Evolutionary conservation across 92 coral and sea anemone species (phyloP).

Genomic region (Pocillopora meandrina): DNA sequence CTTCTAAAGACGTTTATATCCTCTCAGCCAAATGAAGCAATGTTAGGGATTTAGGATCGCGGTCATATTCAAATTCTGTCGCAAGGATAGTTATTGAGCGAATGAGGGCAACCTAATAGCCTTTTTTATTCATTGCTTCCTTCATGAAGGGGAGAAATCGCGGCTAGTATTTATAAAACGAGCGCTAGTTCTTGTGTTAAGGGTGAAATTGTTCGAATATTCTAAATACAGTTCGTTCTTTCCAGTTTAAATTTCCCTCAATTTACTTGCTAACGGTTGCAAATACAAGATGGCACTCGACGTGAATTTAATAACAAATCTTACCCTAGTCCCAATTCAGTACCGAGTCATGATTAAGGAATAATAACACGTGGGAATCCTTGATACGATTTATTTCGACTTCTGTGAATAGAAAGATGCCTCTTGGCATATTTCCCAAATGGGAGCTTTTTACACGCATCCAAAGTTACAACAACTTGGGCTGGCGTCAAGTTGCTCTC

Average conservation of each 20-base stretch:
- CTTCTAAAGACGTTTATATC: background rate
- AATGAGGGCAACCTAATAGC: background rate
- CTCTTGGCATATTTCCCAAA: slow-evolving; percentile 25
- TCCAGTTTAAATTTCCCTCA: too few species aligned
- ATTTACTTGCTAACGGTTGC: too few species aligned
- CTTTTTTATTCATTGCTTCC: background rate
- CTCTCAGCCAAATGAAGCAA: background rate
- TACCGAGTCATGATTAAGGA: background rate
- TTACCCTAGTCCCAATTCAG: too few species aligned
- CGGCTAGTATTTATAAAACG: background rate
- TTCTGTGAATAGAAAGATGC: background rate
- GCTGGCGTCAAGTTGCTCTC: slow-evolving; percentile 39
- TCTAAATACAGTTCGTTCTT: slow-evolving; percentile 7
- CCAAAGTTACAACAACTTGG: background rate
- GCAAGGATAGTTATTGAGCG: background rate
- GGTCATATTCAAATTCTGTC: background rate
- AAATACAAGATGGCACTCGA: too few species aligned
- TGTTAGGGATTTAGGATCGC: slow-evolving; percentile 19
- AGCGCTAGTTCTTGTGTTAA: background rate
- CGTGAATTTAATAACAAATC: too few species aligned
- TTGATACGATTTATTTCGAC: background rate
- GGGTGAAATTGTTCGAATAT: background rate
- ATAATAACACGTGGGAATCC: background rate
- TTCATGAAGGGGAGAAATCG: background rate
- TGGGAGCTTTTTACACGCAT: slow-evolving; percentile 7